These are phyloP conservation scores for Emydura subglobosa DNA, from an alignment of 2,113 vertebrate species.

Conservation along the genomic window DNA sequence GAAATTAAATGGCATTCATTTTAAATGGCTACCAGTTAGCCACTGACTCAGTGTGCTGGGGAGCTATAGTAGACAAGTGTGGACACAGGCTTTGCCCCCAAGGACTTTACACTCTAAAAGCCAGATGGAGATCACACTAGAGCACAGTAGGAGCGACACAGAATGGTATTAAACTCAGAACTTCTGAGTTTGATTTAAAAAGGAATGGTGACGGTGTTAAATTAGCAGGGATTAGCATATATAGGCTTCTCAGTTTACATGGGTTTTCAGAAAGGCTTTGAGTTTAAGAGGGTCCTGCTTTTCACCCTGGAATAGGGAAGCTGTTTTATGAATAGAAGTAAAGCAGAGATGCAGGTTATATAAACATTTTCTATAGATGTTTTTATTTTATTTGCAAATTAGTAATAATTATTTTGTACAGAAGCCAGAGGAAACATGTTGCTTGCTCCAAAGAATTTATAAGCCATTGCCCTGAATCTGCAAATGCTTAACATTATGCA, in stretches of 20 bases:
- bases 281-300: background rate
- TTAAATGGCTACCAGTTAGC: background rate
- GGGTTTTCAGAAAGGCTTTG: background rate
- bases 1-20: background rate
- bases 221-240: background rate
- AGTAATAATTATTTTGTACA: background rate
- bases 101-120: background rate
- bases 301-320: background rate
- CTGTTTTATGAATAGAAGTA: background rate
- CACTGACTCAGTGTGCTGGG: background rate
- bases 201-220: background rate
- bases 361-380: background rate
- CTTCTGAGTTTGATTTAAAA: background rate
- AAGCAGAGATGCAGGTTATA: background rate
- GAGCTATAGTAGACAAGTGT: background rate
- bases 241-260: background rate
- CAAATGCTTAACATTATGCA: conserved; percentile 5
- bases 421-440: background rate
- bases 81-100: background rate
- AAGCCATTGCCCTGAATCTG: background rate
- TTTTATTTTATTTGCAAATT: background rate
- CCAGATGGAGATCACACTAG: background rate
- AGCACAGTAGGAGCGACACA: background rate
- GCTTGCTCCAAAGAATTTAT: background rate
- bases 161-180: background rate